Base-by-base conservation (phyloP, 1,140 invertebrate species). In the Aphelinus atriplicis region DNA sequence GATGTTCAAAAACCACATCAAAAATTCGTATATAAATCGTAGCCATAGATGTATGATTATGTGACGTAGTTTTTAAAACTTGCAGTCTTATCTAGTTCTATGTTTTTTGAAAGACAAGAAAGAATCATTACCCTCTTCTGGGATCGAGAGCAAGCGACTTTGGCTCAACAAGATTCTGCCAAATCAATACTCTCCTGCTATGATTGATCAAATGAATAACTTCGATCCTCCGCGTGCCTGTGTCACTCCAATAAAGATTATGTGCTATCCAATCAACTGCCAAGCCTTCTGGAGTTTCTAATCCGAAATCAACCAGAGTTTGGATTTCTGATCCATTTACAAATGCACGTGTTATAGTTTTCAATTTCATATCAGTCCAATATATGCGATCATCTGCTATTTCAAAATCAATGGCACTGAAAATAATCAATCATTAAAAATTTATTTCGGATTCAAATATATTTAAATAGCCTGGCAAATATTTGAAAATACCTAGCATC, bases 171-270 rank as follows among this genome's bases (percentile, higher is more conserved):
- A 98, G 89, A 62, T 93, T 92, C 80, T 94, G 92, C 92, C 96
- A 95, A 3, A 99, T 89, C 1, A 99, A 88, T 2, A 96, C 93
- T 58, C 92, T 90, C n/a, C 96, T 89, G 81, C 91, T 95, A 1
- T 92, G 93, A 3, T 96, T 94, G 84, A 97, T 93, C 1, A 99
- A 84, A 61, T 93, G 90, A 0, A 96, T 91, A 1, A 99, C 96
- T 85, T 98, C 97, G 73, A 99, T 97, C 56, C 95, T 91, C 65
- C 95, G 93, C 1, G 92, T 92, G 3, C 91, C 91, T 2, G 95
- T 94, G 86, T 99, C 98, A 0, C 96, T 95, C 95, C 97, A 99
- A 84, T 97, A 99, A n/a, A 99, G 92, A 87, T 99, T 99, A 63
- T 95, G 91, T 0, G 93, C 93, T 2, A 97, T 89, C 96, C 95